Evolutionary conservation across 2,113 vertebrate species (phyloP).

Genomic region (Hiodon alosoides): DNA sequence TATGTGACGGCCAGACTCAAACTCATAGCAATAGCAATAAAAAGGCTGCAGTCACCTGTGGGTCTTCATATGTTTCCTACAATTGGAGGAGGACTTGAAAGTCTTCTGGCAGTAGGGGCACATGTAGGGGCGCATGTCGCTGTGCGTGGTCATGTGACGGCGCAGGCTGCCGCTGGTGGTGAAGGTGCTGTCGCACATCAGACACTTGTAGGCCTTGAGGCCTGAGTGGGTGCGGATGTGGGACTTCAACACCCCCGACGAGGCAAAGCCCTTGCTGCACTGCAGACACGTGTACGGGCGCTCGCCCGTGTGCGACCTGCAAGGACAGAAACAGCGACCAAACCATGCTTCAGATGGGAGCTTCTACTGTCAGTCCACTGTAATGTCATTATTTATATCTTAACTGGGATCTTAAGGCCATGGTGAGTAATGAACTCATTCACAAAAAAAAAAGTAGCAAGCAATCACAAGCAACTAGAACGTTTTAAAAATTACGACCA

Average conservation of each 20-base stretch:
- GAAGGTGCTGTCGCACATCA: slow-evolving; percentile 90
- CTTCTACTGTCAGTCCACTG: too few species aligned
- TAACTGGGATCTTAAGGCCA: too few species aligned
- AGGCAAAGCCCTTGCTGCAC: slow-evolving; percentile 93
- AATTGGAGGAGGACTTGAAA: slow-evolving; percentile 95
- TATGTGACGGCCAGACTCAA: background rate
- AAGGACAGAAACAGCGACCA: background rate
- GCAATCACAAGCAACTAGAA: too few species aligned
- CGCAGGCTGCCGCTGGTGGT: slow-evolving; percentile 93
- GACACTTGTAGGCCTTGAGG: slow-evolving; percentile 90
- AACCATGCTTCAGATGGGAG: too few species aligned
- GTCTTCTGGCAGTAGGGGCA: slow-evolving; percentile 98
- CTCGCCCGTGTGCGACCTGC: slow-evolving; percentile 93
- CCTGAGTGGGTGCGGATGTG: slow-evolving; percentile 93
- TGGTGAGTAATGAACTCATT: too few species aligned
- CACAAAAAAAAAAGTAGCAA: too few species aligned
- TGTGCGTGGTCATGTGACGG: slow-evolving; percentile 95
- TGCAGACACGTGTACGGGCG: slow-evolving; percentile 93
- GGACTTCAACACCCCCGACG: slow-evolving; percentile 92
- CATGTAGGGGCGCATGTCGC: slow-evolving; percentile 93
- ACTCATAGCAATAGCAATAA: background rate
- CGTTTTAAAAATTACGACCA: too few species aligned
- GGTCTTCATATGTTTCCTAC: slow-evolving; percentile 98
- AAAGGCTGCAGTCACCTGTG: slow-evolving; percentile 67
- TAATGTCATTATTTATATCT: too few species aligned